Base-by-base conservation (phyloP, 2,113 vertebrate species). In the Urocitellus parryii region DNA sequence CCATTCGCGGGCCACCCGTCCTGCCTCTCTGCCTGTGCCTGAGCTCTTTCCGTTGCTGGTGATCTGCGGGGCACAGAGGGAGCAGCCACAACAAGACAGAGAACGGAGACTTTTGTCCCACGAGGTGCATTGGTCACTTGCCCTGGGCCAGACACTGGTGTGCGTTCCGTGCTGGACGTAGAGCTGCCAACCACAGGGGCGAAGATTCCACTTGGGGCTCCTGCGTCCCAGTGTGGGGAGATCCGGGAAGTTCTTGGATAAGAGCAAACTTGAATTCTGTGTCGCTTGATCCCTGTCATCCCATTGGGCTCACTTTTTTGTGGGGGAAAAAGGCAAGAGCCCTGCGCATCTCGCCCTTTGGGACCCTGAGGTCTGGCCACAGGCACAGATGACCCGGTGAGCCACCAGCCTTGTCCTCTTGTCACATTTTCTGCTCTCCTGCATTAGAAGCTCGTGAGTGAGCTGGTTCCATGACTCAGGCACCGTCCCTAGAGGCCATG, bases 1-100 rank as follows among this genome's bases (percentile, higher is more conserved):
- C 42, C n/a, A 20, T 1, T 14, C 42, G 3, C 74, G 27, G 20
- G 12, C 20, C 4, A 79, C 4, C 37, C 16, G 1, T 0, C 17
- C 29, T 79, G 58, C 42, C 53, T 82, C 39, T 94, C 48, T 39
- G 34, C 27, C n/a, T 92, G 73, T 13, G 37, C 24, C 3, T 25
- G 18, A 22, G 32, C 4, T 42, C 77, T 2, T 29, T 2, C 8
- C 39, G 39, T 83, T 67, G 27, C 65, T 29, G 42, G n/a, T 5
- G 6, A 84, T 12, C 25, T 48, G 1, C 6, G 0, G 11, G 34
- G n/a, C 68, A 67, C n/a, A 22, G 45, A 82, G 12, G 76, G 53
- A 39, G 29, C 68, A 80, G 18, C 12, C 16, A 48, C 53, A n/a
- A 70, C 22, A 32, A 2, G 7, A 10, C 58, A 12, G 39, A 83